Conservation (phyloP, 2,113 vertebrate species). For the Bos indicus region DNA sequence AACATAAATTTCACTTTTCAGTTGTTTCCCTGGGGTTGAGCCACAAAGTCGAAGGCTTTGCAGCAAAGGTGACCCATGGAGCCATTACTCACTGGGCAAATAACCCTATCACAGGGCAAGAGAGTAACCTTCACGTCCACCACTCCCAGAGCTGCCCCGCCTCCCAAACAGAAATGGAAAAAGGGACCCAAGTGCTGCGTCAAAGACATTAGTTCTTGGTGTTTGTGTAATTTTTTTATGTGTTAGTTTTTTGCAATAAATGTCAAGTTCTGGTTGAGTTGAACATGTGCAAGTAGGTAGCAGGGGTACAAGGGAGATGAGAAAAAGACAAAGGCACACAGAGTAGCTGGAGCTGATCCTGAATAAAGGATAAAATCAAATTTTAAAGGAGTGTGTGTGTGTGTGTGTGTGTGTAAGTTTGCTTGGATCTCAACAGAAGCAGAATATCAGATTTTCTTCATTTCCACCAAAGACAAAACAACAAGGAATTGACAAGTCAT, state of each 20-base stretch:
- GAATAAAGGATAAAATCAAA: neutral
- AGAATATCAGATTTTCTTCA: neutral
- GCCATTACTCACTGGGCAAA: neutral
- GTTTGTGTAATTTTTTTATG: neutral
- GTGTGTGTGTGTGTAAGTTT: neutral
- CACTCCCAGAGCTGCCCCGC: neutral
- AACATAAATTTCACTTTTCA: neutral
- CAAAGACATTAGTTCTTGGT: neutral
- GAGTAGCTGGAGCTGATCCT: neutral
- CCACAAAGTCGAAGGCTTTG: neutral
- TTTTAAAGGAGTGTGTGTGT: neutral
- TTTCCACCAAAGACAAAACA: slow-evolving; percentile 15
- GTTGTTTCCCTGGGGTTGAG: neutral
- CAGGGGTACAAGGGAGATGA: neutral
- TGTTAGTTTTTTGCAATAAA: neutral
- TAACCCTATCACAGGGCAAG: neutral
- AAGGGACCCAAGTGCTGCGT: neutral
- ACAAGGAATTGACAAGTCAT: slow-evolving; percentile 30
- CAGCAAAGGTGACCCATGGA: neutral
- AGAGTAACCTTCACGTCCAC: neutral
- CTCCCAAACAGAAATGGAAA: neutral
- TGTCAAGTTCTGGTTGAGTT: neutral
- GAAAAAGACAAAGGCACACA: neutral
- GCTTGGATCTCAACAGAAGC: neutral
- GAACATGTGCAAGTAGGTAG: neutral